Evolutionary conservation across 2,888 invertebrate species (phyloP).

Genomic region (Drosophila imparisetae): DNA sequence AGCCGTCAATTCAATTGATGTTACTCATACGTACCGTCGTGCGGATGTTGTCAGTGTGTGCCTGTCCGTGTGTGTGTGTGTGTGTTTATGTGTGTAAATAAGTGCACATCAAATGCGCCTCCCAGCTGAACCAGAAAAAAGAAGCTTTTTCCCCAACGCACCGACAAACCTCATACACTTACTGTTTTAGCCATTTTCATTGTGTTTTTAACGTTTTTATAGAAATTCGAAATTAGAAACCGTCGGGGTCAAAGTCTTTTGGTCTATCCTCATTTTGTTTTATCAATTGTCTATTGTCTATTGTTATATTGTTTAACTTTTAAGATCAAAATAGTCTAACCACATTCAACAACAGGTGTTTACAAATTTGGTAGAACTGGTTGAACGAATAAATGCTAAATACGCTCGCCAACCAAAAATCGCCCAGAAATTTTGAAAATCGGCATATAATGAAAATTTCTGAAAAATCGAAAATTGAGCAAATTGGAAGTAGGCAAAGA

Average conservation of each 20-base stretch:
- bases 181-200: neutral
- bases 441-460: neutral
- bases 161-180: slow-evolving; percentile 7
- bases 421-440: neutral
- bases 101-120: slow-evolving; percentile 38
- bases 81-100: slow-evolving; percentile 27
- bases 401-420: neutral
- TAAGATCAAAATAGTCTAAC: neutral
- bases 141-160: neutral
- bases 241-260: neutral
- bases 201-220: neutral
- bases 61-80: neutral
- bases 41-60: slow-evolving; percentile 49
- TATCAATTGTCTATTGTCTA: neutral
- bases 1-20: slow-evolving; percentile 74
- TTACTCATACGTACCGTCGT: slow-evolving; percentile 71
- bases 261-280: neutral
- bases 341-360: neutral
- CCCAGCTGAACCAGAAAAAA: slow-evolving; percentile 15
- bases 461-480: fast-evolving
- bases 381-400: neutral
- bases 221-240: neutral
- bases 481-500: neutral
- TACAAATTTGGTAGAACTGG: neutral
- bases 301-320: neutral